These are phyloP conservation scores for Nebria ingens DNA, from an alignment of 1,140 invertebrate genomes.

Conservation along the genomic window DNA sequence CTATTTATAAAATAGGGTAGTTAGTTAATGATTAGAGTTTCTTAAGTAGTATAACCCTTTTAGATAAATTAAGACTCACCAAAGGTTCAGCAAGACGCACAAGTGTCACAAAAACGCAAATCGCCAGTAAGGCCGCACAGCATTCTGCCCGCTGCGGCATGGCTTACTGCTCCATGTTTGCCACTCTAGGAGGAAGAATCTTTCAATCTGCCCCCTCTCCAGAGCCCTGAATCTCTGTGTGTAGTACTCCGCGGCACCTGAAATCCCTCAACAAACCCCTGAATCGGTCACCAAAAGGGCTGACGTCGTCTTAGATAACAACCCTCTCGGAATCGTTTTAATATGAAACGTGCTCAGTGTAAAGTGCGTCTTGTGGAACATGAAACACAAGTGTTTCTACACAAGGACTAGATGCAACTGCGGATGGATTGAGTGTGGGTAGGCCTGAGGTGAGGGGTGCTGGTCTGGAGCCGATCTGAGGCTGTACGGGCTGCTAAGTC, in stretches of 20 bases:
- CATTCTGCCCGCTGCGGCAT: conserved; percentile 32
- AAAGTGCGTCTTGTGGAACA: too few relatives aligned
- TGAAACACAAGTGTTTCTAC: too few relatives aligned
- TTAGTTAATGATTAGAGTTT: too few relatives aligned
- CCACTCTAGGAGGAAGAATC: conserved; percentile 22
- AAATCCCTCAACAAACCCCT: too few relatives aligned
- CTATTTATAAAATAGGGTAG: too few relatives aligned
- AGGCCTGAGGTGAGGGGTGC: not conserved
- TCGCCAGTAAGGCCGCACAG: conserved; percentile 24
- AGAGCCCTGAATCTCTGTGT: not conserved
- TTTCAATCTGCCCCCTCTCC: conserved; percentile 25
- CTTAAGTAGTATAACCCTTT: too few relatives aligned
- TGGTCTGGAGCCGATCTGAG: conserved; percentile 12
- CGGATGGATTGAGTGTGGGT: not conserved
- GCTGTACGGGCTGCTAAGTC: conserved; percentile 16
- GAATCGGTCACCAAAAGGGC: too few relatives aligned
- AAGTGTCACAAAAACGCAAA: conserved; percentile 27
- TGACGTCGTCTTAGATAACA: too few relatives aligned
- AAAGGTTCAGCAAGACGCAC: conserved; percentile 20
- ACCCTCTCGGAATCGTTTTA: too few relatives aligned
- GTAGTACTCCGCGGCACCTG: conserved; percentile 11
- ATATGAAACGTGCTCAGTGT: too few relatives aligned
- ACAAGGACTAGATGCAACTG: not conserved
- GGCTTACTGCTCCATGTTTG: conserved; percentile 32
- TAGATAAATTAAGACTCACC: conserved; percentile 27